These are phyloP conservation scores for Alviniconcha strummeri DNA, from an alignment of 2,888 invertebrate species.

Conservation along the genomic window DNA sequence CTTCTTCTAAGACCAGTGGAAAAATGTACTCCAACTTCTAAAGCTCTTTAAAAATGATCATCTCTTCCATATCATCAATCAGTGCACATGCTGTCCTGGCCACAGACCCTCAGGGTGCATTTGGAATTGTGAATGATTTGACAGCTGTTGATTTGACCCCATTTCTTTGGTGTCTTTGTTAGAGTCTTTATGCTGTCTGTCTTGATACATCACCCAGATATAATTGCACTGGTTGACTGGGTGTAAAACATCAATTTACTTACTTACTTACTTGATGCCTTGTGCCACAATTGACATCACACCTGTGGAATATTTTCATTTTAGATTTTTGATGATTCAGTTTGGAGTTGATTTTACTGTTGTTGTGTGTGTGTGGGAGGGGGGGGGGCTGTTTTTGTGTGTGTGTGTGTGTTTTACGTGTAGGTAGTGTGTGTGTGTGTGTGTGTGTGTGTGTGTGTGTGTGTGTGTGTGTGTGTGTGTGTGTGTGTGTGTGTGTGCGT, in stretches of 20 bases:
- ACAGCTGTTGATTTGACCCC: not conserved
- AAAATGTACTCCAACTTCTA: not conserved
- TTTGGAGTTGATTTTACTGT: not conserved
- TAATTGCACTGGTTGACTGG: no score
- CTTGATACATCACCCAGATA: no score
- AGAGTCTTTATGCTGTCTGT: no score
- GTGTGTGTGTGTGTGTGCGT: not conserved
- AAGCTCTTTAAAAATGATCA: not conserved
- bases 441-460: not conserved
- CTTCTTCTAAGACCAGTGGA: not conserved
- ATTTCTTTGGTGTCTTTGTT: no score
- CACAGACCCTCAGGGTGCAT: not conserved
- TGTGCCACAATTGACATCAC: no score
- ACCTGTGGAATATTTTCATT: not conserved
- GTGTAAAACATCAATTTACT: not conserved
- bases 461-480: slow-evolving; percentile 10
- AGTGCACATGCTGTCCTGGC: not conserved
- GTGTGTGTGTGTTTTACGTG: not conserved
- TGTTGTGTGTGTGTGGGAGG: not conserved
- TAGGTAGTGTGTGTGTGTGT: not conserved
- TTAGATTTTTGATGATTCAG: not conserved
- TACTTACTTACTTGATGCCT: not conserved
- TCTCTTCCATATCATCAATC: not conserved
- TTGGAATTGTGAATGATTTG: not conserved
- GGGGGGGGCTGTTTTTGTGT: not conserved